phyloP scores from a whole-genome alignment of 2,888 invertebrate genomes.

The Andrena fulva region DNA sequence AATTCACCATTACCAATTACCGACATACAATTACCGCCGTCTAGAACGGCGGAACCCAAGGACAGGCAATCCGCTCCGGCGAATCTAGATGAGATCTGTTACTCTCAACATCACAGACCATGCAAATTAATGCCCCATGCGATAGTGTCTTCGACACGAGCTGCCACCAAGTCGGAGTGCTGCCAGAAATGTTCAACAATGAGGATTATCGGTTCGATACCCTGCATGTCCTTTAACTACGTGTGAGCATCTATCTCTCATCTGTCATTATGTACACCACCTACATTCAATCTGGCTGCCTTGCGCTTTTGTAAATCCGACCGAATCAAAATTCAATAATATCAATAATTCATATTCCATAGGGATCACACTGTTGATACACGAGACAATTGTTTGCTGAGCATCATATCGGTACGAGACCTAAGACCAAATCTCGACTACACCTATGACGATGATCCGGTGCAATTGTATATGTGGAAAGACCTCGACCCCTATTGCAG shows the following conservation, averaged over 20 bases:
- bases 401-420: constrained; percentile 92
- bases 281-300: too few species aligned
- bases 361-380: constrained; percentile 68
- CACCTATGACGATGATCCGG: constrained; percentile 88
- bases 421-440: constrained; percentile 91
- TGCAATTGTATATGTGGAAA: constrained; percentile 91
- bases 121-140: constrained; percentile 89
- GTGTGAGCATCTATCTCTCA: constrained; percentile 84
- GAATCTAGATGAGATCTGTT: constrained; percentile 87
- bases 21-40: not conserved
- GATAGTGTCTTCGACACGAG: constrained; percentile 88
- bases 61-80: not conserved
- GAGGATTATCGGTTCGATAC: constrained; percentile 87
- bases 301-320: not conserved
- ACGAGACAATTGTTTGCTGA: constrained; percentile 90
- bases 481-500: constrained; percentile 90
- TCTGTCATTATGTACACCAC: too few species aligned
- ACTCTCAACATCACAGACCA: constrained; percentile 91
- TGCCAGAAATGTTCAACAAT: constrained; percentile 85
- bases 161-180: constrained; percentile 90
- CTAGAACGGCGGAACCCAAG: not conserved
- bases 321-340: not conserved
- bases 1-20: not conserved
- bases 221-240: constrained; percentile 92
- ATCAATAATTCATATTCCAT: not conserved